Conservation (phyloP, 1,140 invertebrate species). For the Philaenus spumarius region DNA sequence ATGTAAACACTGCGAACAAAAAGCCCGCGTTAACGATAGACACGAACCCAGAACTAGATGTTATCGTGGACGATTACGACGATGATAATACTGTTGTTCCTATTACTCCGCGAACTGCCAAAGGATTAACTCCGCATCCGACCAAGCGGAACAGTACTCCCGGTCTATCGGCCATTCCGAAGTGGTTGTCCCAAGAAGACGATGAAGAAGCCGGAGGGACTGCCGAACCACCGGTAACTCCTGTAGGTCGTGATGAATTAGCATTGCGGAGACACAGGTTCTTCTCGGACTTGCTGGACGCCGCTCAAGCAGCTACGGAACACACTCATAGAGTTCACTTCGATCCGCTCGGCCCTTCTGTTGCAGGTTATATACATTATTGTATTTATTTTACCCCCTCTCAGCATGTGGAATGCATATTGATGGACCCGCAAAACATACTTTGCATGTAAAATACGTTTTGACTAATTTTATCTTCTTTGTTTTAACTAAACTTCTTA, state of each 20-base stretch:
- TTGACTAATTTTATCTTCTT: no score
- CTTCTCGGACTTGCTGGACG: constrained; percentile 65
- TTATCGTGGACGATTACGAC: not conserved
- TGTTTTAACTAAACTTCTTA: no score
- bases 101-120: constrained; percentile 21
- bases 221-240: constrained; percentile 27
- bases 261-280: constrained; percentile 65
- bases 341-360: constrained; percentile 59
- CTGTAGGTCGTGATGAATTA: constrained; percentile 60
- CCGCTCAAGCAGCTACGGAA: constrained; percentile 59
- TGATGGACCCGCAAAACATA: no score
- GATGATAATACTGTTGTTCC: constrained; percentile 9
- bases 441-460: no score
- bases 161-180: constrained; percentile 25
- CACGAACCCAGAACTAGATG: constrained; percentile 4
- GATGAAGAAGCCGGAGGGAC: constrained; percentile 22
- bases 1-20: not conserved
- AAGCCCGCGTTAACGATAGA: constrained; percentile 14
- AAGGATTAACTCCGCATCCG: constrained; percentile 10
- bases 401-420: no score
- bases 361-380: constrained; percentile 43
- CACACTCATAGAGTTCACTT: constrained; percentile 63
- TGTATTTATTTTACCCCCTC: no score
- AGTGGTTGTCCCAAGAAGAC: constrained; percentile 42
- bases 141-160: constrained; percentile 30